These are phyloP conservation scores for Amphimallon solstitiale DNA, from an alignment of 2,888 invertebrate genomes.

Conservation along the genomic window DNA sequence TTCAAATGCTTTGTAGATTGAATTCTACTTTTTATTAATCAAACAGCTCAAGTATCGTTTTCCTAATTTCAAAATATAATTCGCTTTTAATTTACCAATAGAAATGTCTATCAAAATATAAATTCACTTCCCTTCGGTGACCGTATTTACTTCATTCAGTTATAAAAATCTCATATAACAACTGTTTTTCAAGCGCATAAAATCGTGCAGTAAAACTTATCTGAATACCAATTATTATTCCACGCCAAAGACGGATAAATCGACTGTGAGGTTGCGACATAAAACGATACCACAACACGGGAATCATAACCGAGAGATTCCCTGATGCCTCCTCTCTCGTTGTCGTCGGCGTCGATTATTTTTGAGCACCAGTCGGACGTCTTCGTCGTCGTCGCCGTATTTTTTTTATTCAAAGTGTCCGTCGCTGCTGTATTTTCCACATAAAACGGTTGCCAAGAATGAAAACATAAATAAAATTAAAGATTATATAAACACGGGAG, in stretches of 20 bases:
- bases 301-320: background rate
- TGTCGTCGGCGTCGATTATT: background rate
- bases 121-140: too few species aligned
- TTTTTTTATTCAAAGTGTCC: background rate
- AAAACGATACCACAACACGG: background rate
- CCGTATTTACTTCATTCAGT: too few species aligned
- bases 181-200: too few species aligned
- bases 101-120: too few species aligned
- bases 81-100: too few species aligned
- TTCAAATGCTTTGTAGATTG: too few species aligned
- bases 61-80: too few species aligned
- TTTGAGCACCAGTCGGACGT: background rate
- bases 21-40: too few species aligned
- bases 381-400: background rate
- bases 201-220: too few species aligned
- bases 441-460: slow-evolving; percentile 33
- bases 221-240: too few species aligned
- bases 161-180: too few species aligned
- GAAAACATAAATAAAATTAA: slow-evolving; percentile 37
- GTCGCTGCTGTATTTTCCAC: slow-evolving; percentile 14
- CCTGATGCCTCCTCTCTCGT: background rate
- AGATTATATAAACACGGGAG: slow-evolving; percentile 52
- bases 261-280: background rate
- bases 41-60: too few species aligned
- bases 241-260: background rate